Base-by-base conservation (phyloP, 2,113 vertebrate species). In the Sciurus niger region DNA sequence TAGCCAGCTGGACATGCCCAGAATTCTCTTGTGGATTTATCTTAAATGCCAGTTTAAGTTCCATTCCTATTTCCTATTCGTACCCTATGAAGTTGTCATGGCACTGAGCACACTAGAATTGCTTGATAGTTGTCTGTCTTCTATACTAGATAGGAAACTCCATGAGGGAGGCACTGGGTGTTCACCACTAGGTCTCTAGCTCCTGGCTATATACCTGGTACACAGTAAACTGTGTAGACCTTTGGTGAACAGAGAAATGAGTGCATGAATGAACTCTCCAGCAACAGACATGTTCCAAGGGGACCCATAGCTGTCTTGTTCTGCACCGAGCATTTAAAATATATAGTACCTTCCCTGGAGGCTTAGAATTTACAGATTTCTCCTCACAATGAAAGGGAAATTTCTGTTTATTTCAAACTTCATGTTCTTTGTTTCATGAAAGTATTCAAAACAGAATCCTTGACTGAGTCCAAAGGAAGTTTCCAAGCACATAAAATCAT, bases 391-490 rank as follows among this genome's bases (percentile, higher is more conserved):
- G 28, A 37, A 87, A 86, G n/a, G 34, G n/a, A 94, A 93, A 76
- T 46, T 37, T 43, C 43, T 86, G 3, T 87, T 94, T 79, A 92
- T 87, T 67, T 53, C 88, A 74, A 94, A 91, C n/a, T 28, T 95
- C 37, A 73, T 40, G 25, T 34, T 94, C 55, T 93, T 83, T 89
- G 80, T 94, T 92, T 96, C 80, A 90, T 43, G 51, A 34, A 88
- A 91, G 22, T 70, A 78, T 9, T 84, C 89, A 90, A 82, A 96
- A 72, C 34, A 46, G 89, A 96, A 68, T 17, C 90, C 67, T 93
- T 28, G 46, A 7, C 46, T 48, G 70, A 83, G 55, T 51, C 84
- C 68, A 87, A 93, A 65, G 37, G 63, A 90, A 28, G 34, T 68
- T 80, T 55, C 48, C 53, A 67, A 92, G 34, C 85, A 73, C 58